A percentile compares a stretch with the other conserved stretches of the same genome.
phyloP scores from a whole-genome alignment of 1,140 invertebrate species.

The Eueides isabella region DNA sequence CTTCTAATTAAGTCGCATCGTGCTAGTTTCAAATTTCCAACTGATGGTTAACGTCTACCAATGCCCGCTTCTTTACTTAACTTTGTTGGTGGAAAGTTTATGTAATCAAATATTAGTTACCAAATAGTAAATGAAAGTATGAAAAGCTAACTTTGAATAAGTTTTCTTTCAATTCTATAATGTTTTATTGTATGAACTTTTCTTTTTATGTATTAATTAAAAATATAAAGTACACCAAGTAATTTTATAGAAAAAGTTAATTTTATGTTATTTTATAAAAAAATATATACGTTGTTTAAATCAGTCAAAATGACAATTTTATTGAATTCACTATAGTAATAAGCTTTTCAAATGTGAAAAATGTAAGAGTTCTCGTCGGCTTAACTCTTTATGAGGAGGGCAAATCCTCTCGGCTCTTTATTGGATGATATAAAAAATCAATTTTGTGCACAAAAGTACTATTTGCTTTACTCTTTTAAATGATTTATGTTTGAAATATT shows the following conservation, averaged over 20 bases:
- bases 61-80: neutral
- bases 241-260: no score
- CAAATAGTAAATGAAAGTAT: neutral
- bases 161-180: neutral
- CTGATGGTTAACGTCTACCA: neutral
- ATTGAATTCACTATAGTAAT: constrained; percentile 26
- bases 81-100: neutral
- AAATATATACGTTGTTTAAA: neutral
- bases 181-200: no score
- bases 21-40: neutral
- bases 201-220: no score
- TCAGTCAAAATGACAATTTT: neutral
- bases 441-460: constrained; percentile 1
- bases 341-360: constrained; percentile 29
- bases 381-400: constrained; percentile 28
- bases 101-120: constrained; percentile 3
- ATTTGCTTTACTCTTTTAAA: constrained; percentile 4
- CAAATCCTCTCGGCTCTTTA: constrained; percentile 21
- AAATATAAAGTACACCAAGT: no score
- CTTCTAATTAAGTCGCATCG: constrained; percentile 7
- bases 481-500: neutral
- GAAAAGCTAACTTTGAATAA: neutral
- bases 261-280: no score
- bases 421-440: constrained; percentile 22
- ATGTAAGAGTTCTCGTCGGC: constrained; percentile 29